These are phyloP conservation scores for Anas bernieri DNA, from an alignment of 2,797 vertebrate genomes.

Conservation along the genomic window DNA sequence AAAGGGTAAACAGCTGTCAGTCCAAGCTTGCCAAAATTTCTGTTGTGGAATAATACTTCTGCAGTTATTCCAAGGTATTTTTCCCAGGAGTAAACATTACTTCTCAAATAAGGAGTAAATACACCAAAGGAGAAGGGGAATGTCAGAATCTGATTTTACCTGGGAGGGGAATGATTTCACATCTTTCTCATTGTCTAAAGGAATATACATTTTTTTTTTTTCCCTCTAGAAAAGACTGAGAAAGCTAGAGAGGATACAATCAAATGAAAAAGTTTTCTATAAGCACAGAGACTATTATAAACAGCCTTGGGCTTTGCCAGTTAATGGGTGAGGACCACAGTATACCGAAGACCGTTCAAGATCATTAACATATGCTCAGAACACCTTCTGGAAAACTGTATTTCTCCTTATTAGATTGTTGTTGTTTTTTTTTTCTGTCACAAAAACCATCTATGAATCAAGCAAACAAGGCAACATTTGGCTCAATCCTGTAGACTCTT, in stretches of 20 bases:
- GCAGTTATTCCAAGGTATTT: conserved; percentile 1
- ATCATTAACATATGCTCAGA: background rate
- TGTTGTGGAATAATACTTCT: background rate
- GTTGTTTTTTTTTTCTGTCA: background rate
- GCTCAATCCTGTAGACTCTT: background rate
- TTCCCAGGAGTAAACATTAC: conserved; percentile 2
- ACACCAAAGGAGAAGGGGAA: background rate
- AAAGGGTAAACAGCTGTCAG: background rate
- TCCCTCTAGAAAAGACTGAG: background rate
- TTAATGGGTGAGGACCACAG: background rate
- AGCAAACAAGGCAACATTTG: background rate
- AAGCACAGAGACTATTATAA: background rate
- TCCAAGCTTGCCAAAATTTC: background rate
- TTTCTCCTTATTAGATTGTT: background rate
- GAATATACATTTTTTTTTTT: conserved; percentile 15
- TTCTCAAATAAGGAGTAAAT: conserved; percentile 11
- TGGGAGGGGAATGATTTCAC: conserved; percentile 41
- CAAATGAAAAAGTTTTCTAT: background rate
- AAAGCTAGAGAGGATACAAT: background rate
- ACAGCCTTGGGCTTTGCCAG: background rate
- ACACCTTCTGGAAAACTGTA: background rate
- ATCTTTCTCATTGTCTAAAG: conserved; percentile 36
- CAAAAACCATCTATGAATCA: background rate
- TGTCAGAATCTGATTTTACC: background rate
- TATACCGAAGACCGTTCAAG: background rate